Conservation (phyloP, 1,140 invertebrate genomes). For the Bombus turneri region DNA sequence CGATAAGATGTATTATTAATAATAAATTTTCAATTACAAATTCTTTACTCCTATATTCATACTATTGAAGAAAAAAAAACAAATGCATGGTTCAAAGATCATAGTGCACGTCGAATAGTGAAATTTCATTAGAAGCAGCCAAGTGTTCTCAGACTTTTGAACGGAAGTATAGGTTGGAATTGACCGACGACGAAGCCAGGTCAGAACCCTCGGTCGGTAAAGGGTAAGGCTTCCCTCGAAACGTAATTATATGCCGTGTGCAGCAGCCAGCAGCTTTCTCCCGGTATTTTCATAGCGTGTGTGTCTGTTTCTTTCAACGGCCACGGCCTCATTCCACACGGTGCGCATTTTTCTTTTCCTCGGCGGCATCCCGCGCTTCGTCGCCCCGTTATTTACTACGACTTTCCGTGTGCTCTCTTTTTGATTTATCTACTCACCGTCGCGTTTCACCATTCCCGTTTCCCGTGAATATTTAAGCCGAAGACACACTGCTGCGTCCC, state of each 20-base stretch:
- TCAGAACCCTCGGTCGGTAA: slow-evolving; percentile 6
- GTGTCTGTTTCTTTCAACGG: slow-evolving; percentile 35
- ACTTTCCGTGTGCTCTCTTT: slow-evolving; percentile 16
- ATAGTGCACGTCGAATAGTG: neutral
- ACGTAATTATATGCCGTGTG: slow-evolving; percentile 36
- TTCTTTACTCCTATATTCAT: neutral
- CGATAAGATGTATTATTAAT: neutral
- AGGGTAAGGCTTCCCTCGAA: slow-evolving; percentile 26
- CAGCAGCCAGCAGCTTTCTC: slow-evolving; percentile 3
- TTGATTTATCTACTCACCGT: slow-evolving; percentile 53
- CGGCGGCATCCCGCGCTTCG: neutral
- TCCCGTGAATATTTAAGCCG: slow-evolving; percentile 41
- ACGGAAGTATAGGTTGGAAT: slow-evolving; percentile 21
- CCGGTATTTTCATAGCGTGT: slow-evolving; percentile 31
- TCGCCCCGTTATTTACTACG: slow-evolving; percentile 5
- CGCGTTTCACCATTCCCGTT: slow-evolving; percentile 27
- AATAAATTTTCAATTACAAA: neutral
- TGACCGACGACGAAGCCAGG: slow-evolving; percentile 15
- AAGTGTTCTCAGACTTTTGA: slow-evolving; percentile 2
- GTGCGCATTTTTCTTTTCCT: neutral
- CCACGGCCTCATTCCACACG: slow-evolving; percentile 27
- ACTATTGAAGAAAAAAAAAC: neutral
- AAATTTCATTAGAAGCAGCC: neutral
- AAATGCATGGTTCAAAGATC: neutral
- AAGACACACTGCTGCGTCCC: slow-evolving; percentile 7